phyloP scores from a whole-genome alignment of 2,113 vertebrate genomes.

The Passer montanus region DNA sequence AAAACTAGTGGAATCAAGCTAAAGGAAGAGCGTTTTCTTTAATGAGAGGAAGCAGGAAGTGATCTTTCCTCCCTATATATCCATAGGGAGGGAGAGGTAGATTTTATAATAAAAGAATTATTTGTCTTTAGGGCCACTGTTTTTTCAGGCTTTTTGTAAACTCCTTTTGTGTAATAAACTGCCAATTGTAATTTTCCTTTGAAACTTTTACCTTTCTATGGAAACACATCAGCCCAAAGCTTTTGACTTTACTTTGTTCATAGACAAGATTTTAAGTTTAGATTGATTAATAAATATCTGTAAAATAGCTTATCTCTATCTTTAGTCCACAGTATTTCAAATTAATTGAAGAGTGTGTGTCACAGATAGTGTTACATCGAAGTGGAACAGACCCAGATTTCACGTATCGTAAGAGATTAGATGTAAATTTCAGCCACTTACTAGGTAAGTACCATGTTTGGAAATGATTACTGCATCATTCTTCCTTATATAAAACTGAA shows the following conservation, averaged over 20 bases:
- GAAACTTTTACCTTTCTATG: not conserved
- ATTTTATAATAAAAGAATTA: not conserved
- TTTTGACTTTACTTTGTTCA: not conserved
- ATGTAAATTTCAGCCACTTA: conserved; percentile 91
- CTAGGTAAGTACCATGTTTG: conserved; percentile 78
- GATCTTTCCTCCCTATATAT: not conserved
- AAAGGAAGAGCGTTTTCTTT: not conserved
- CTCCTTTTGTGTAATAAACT: not conserved
- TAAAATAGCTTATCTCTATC: conserved; percentile 1
- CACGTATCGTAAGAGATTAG: conserved; percentile 91
- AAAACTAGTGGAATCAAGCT: not conserved
- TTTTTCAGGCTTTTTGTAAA: not conserved
- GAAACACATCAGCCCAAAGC: not conserved
- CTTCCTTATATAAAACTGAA: not conserved
- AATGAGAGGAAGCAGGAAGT: not conserved
- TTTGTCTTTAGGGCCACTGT: not conserved
- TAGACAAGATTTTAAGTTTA: not conserved
- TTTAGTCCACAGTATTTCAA: conserved; percentile 95
- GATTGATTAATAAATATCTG: not conserved
- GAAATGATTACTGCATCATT: not conserved
- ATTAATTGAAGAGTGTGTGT: conserved; percentile 95
- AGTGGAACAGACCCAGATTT: conserved; percentile 95
- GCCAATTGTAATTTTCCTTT: not conserved
- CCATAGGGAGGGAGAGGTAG: not conserved
- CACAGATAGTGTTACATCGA: conserved; percentile 94